Evolutionary conservation across 1,140 invertebrate genomes (phyloP), one percentile per base, ranked within the genome.

Genomic region (Triops longicaudatus): DNA sequence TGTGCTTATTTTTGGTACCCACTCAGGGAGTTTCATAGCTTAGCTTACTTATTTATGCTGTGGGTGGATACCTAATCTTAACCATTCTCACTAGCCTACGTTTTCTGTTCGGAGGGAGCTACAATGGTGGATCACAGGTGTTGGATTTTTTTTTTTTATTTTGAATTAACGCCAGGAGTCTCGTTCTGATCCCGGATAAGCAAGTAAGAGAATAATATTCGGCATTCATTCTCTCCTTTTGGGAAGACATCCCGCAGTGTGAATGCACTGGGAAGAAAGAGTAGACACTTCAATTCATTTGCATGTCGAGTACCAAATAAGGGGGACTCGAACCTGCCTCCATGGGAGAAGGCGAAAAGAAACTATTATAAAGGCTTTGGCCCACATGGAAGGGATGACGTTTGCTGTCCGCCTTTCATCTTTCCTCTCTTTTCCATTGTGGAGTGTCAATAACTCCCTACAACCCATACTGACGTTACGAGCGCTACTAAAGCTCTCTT

Each of bases 251-350:
- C 50, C 50, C 50, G 50, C 50, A 17, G 50, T 63, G 50, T 63
- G 50, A 63, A 63, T 22, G 50, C 50, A 63, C 50, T 63, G 50
- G 17, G 50, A 63, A 63, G n/a, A 63, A 63, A 63, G n/a, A 63
- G 50, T 63, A 63, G 50, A 63, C 50, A 63, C 50, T 63, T 63
- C 50, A 63, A 63, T 63, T 63, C n/a, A 63, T 63, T 63, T 63
- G 50, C 50, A 63, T 63, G 50, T 14, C 50, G 22, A 63, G 50
- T 63, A 63, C 50, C 50, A 63, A 63, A 63, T 63, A 63, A 63
- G 50, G 50, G 50, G 50, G 50, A 22, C 14, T 22, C 22, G 17
- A n/a, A 1, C 17, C 50, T 63, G 50, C 50, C 50, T 63, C 17
- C 50, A 14, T 63, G 50, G 50, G 22, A 14, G 50, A 0, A 63